Evolutionary conservation across 2,797 vertebrate genomes (phyloP), one percentile per base, ranked within the genome.

Genomic region (Salmo trutta): DNA sequence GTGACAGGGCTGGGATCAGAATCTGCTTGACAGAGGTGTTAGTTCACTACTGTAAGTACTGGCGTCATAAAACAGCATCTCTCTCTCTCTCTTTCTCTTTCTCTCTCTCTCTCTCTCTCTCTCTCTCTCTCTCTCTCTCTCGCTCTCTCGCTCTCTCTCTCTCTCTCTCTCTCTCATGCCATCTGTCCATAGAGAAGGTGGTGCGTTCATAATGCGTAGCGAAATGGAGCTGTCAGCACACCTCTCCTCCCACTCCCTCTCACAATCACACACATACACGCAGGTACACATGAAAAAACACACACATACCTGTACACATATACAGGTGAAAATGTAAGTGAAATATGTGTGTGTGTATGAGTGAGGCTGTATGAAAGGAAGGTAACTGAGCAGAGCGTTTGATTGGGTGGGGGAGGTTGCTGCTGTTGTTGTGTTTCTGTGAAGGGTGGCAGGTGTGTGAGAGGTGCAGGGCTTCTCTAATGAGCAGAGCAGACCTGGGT

Each of bases 201-300:
- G 81, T 84, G 82, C 77, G 79, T 84, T 70, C 24, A 41, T 82
- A 88, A 87, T 86, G 81, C 82, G 76, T 73, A 81, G 75, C 81
- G 84, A 89, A 89, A 91, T 87, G 73, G 79, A 89, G 79, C 80
- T 80, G 84, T 83, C 85, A 84, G 54, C 21, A 10, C 10, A n/a
- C 5, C 17, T 21, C 59, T 24, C 41, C 41, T 12, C 21, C 59
- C 59, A 62, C n/a, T 21, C 17, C 59, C 6, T 21, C 24, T 21
- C 59, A 64, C 7, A 24, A 12, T 8, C 76, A 54, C 17, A 75
- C 56, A 82, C 70, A 80, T 33, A 27, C 27, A 51, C 21, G n/a
- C 10, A 71, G 51, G 73, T 53, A 51, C 16, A 54, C 80, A 75
- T 62, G 66, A 76, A 68, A 75, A 78, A 77, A 76, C 65, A 70